A percentile compares a stretch with the other conserved stretches of the same genome.
phyloP scores from a whole-genome alignment of 2,113 vertebrate genomes.

The Illadopsis cleaveri region DNA sequence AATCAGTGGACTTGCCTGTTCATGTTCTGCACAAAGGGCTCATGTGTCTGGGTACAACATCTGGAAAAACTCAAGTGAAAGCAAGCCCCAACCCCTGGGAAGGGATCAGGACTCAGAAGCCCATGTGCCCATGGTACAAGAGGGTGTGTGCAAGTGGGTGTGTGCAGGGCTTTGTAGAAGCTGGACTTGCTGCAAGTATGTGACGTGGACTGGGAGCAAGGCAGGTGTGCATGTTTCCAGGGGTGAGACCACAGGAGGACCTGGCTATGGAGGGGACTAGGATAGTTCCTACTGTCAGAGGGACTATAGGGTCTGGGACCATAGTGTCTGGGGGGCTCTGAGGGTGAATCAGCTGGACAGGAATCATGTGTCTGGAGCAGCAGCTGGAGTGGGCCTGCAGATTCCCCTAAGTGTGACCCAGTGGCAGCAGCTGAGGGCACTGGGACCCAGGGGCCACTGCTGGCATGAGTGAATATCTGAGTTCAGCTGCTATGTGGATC shows the following conservation, averaged over 20 bases:
- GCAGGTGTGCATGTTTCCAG: not conserved
- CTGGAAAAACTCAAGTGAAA: not conserved
- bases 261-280: not conserved
- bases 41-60: not conserved
- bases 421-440: not conserved
- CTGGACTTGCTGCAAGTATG: not conserved
- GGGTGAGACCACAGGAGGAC: not conserved
- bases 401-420: too few relatives aligned
- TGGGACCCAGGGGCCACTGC: not conserved
- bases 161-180: not conserved
- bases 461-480: rapidly evolving
- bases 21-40: not conserved
- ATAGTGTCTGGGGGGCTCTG: not conserved
- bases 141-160: too few relatives aligned
- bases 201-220: not conserved
- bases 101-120: not conserved
- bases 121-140: rapidly evolving
- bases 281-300: not conserved
- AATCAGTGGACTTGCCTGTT: not conserved
- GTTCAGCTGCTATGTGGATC: not conserved
- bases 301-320: not conserved
- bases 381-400: not conserved
- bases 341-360: not conserved
- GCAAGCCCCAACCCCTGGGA: rapidly evolving
- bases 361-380: not conserved